These are phyloP conservation scores for Rhimphoctona megacephalus DNA, from an alignment of 2,888 invertebrate genomes.

Conservation along the genomic window DNA sequence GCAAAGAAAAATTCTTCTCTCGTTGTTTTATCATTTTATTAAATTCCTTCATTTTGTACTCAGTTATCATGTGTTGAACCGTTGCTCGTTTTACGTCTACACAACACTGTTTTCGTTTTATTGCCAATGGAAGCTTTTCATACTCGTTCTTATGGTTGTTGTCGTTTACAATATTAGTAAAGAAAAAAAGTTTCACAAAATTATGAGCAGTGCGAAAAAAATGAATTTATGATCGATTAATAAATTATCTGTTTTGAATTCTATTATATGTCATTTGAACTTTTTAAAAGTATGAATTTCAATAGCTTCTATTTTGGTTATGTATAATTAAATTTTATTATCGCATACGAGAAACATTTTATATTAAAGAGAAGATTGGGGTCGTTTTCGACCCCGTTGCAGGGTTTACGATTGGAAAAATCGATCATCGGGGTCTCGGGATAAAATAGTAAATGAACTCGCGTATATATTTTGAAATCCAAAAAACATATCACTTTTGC, in stretches of 20 bases:
- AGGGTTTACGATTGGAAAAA: too few species aligned
- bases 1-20: slow-evolving; percentile 34
- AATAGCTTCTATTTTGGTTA: too few species aligned
- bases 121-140: slow-evolving; percentile 56
- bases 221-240: not conserved
- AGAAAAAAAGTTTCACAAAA: not conserved
- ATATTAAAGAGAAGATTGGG: too few species aligned
- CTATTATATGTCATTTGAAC: too few species aligned
- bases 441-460: too few species aligned
- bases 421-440: too few species aligned
- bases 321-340: too few species aligned
- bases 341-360: too few species aligned
- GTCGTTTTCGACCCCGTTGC: too few species aligned
- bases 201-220: not conserved
- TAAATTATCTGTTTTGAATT: too few species aligned
- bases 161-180: not conserved
- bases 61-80: slow-evolving; percentile 34
- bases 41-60: slow-evolving; percentile 48
- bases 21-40: slow-evolving; percentile 38
- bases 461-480: too few species aligned
- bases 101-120: slow-evolving; percentile 28
- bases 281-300: too few species aligned
- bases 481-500: not conserved
- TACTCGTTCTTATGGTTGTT: slow-evolving; percentile 38
- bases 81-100: slow-evolving; percentile 29